Base-by-base conservation (phyloP, 2,113 vertebrate species). In the Prunella himalayana region DNA sequence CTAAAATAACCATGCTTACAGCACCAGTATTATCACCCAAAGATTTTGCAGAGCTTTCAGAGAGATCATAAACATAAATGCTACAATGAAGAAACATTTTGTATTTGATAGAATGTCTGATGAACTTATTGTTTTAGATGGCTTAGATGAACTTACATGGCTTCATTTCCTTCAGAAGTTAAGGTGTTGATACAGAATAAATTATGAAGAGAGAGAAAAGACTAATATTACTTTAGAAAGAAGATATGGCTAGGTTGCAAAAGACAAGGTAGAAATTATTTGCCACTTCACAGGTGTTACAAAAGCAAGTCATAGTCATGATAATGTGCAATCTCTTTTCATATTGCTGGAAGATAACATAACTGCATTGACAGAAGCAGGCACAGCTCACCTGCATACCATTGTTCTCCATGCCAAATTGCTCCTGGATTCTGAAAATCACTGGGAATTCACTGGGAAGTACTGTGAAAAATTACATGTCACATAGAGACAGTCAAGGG, bases 1-100 rank as follows among this genome's bases (percentile, higher is more conserved):
- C 69, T 79, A 96, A 95, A 96, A 97, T 94, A 96, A 61, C 49
- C 2, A 15, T 35, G 16, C 68, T 88, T 86, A 70, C 76, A 88
- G 82, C 76, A 90, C 41, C 44, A 75, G 45, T 63, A 78, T 71
- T 78, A 86, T 65, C 56, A 83, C 12, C 16, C 57, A 76, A 90
- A 37, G 90, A 90, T 82, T 93, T 71, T 92, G 7, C 75, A 73
- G 59, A 70, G 41, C 44, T 77, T 86, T 88, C 56, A 83, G 47
- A 91, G 68, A 92, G 35, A 70, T 64, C 39, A 84, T 68, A 94
- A 91, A 77, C 35, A 86, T 66, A 64, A 88, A 92, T 63, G 42
- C 63, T 90, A 59, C 20, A 73, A 59, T 11, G 39, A 94, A 70
- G 61, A 82, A 92, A 76, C 11, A 84, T 45, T 93, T 75, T 73